Conservation (phyloP, 37 sponge, comb jelly and placozoan genomes). For the Bolinopsis microptera region DNA sequence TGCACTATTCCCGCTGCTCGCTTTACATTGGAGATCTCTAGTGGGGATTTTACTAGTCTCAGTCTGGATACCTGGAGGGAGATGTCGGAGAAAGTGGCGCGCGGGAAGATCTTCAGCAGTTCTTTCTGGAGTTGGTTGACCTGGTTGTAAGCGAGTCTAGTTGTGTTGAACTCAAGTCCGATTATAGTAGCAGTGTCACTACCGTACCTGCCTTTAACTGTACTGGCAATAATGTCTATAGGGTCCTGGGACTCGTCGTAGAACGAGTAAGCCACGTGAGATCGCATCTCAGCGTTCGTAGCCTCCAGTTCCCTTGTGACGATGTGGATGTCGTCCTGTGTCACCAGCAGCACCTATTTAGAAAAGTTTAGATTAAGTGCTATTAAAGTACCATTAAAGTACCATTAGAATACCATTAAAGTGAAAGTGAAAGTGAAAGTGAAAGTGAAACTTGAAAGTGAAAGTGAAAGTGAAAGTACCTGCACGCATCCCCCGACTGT, state of each 20-base stretch:
- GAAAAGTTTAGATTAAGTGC: too few species aligned
- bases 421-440: too few species aligned
- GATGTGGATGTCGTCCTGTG: neutral
- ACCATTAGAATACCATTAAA: too few species aligned
- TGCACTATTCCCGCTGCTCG: conserved; percentile 6
- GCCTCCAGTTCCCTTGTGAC: conserved; percentile 12
- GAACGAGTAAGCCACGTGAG: neutral
- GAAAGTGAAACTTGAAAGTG: too few species aligned
- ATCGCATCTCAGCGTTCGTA: neutral
- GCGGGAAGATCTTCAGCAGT: neutral
- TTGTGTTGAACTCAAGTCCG: neutral
- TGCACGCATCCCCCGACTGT: conserved; percentile 19
- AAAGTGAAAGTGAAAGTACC: too few species aligned
- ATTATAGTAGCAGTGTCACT: neutral
- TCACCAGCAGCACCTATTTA: conserved; percentile 3
- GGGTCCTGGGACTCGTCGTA: conserved; percentile 47
- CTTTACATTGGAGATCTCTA: neutral
- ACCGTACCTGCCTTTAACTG: neutral
- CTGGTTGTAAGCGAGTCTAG: neutral
- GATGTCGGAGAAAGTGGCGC: neutral
- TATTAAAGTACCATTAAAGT: too few species aligned
- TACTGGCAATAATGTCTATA: neutral
- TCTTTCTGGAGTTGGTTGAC: neutral
- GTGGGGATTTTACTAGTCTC: neutral
- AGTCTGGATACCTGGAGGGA: neutral